Conservation (phyloP, 35 echinoderm and acorn worm species). For the Ophiothrix spiculata region DNA sequence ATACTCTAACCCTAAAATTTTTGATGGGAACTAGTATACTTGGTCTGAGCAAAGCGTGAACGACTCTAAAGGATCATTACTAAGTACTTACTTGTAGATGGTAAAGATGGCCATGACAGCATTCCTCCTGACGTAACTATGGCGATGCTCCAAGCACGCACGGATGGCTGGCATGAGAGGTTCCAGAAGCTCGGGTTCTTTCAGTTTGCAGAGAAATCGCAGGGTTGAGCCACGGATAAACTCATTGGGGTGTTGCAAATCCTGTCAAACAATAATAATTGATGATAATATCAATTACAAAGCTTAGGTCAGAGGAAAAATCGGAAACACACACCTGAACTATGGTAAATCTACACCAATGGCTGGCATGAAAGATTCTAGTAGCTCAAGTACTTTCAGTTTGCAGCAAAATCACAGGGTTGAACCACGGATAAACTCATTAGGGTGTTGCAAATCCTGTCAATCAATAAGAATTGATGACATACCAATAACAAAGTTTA, state of each 20-base stretch:
- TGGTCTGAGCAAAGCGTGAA: too few relatives aligned
- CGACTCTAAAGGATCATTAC: too few relatives aligned
- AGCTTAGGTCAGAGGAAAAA: too few relatives aligned
- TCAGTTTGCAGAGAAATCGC: slow-evolving; percentile 91
- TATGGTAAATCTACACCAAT: too few relatives aligned
- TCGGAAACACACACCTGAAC: too few relatives aligned
- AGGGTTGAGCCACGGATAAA: slow-evolving; percentile 98
- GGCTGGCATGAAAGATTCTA: slow-evolving; percentile 96
- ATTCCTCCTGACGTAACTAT: slow-evolving; percentile 93
- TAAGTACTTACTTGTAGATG: slow-evolving; percentile 98
- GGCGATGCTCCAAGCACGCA: slow-evolving; percentile 91
- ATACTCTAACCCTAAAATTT: too few relatives aligned
- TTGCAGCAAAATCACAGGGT: slow-evolving; percentile 93
- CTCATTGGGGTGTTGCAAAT: slow-evolving; percentile 97
- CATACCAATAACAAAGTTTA: not conserved
- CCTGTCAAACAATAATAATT: slow-evolving; percentile 37
- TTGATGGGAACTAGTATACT: too few relatives aligned
- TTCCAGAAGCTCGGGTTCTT: slow-evolving; percentile 87
- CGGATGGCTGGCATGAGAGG: slow-evolving; percentile 95
- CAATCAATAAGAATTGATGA: not conserved
- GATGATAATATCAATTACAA: not conserved
- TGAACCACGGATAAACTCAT: slow-evolving; percentile 98
- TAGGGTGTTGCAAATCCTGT: slow-evolving; percentile 97
- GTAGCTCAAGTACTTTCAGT: slow-evolving; percentile 81
- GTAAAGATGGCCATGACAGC: slow-evolving; percentile 97